These are phyloP conservation scores for Mergus octosetaceus DNA, from an alignment of 2,797 vertebrate species.

Conservation along the genomic window DNA sequence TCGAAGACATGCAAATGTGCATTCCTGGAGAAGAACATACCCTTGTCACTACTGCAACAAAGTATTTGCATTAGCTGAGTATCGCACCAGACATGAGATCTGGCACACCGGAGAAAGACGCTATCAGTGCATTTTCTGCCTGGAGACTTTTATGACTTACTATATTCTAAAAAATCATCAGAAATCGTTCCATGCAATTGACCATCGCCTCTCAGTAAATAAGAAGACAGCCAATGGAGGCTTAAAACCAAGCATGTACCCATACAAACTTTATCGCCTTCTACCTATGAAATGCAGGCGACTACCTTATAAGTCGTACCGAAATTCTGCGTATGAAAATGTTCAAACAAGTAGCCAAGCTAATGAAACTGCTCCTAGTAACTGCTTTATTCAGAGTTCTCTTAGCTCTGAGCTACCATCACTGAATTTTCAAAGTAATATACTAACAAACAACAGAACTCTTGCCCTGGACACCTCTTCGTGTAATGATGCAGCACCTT, in stretches of 20 bases:
- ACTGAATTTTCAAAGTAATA: constrained; percentile 80
- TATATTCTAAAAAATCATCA: constrained; percentile 99
- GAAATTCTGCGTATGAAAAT: constrained; percentile 83
- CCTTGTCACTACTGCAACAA: constrained; percentile 99
- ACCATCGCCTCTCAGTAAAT: constrained; percentile 90
- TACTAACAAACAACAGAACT: constrained; percentile 76
- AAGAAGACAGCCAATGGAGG: constrained; percentile 92
- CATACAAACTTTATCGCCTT: constrained; percentile 96
- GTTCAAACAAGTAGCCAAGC: constrained; percentile 74
- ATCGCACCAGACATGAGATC: constrained; percentile 97
- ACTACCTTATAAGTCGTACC: constrained; percentile 90
- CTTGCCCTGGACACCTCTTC: constrained; percentile 85
- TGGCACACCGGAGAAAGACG: constrained; percentile 98
- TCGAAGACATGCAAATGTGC: constrained; percentile 95
- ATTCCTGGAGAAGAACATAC: constrained; percentile 97
- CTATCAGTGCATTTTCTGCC: constrained; percentile 98
- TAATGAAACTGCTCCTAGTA: constrained; percentile 60
- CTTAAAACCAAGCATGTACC: constrained; percentile 92
- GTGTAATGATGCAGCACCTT: constrained; percentile 48
- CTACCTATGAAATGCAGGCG: constrained; percentile 96
- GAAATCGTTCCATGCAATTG: constrained; percentile 97
- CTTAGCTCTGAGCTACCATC: constrained; percentile 77
- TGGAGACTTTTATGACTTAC: constrained; percentile 99
- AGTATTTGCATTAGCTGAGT: constrained; percentile 96
- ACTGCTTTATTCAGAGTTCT: constrained; percentile 70